Evolutionary conservation across 2,797 vertebrate species (phyloP), one percentile per base, ranked within the genome.

Genomic region (Aselliscus stoliczkanus): DNA sequence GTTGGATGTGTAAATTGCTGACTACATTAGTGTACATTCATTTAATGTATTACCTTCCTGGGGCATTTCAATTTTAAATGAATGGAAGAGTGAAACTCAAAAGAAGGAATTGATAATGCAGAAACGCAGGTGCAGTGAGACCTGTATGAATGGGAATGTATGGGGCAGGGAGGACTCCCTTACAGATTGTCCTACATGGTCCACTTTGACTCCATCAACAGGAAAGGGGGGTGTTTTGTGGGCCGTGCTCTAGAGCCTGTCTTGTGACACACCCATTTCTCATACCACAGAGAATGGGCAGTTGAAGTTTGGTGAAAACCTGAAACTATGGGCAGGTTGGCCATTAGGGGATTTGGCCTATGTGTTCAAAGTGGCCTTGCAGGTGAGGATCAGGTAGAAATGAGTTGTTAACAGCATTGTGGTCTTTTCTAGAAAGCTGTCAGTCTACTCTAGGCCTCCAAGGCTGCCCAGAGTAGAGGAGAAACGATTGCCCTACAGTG

Each of bases 371-470:
- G 39, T 18, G 39, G n/a, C 25, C 52, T 82, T 21, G 23, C 27
- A 54, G 23, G 25, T 54, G 47, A 39, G 56, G 14, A 92, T 64
- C 7, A 85, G 29, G 23, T 56, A 69, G 3, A 18, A 1, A 29
- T 34, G 17, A 25, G n/a, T 31, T n/a, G 15, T 27, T 81, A 39
- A 62, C 50, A 14, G 47, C 52, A 34, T 34, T 4, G 52, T 14
- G 21, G 31, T 37, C 93, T 89, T 93, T 82, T 67, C 62, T 58
- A 44, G 83, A 91, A 77, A 42, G 54, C 18, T 7, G 29, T 7
- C 23, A 88, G 21, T 17, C 18, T 2, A 1, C 21, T 7, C 18
- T 47, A 67, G 60, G 18, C 29, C 47, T 93, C 77, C 39, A 15
- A 44, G 18, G 47, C 18, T 79, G 29, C 11, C 67, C 58, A 50